phyloP scores from a whole-genome alignment of 2,888 invertebrate genomes.

The Ennomos fuscantarius region DNA sequence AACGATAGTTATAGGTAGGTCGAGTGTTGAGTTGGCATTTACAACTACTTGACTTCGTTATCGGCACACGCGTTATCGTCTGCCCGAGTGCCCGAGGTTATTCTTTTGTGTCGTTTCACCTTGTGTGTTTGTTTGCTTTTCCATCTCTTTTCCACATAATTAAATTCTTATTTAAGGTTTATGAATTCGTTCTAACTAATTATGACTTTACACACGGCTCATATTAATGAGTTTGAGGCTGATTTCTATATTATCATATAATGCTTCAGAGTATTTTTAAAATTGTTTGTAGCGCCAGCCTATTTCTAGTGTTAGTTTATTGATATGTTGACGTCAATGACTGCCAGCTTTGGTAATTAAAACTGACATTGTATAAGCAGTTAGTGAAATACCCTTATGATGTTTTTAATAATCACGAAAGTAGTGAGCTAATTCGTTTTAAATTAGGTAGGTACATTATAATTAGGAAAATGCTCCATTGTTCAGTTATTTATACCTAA shows the following conservation, averaged over 20 bases:
- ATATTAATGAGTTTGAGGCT: not conserved
- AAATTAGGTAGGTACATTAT: too few species aligned
- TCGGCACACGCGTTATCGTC: constrained; percentile 72
- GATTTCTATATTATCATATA: constrained; percentile 25
- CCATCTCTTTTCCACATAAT: constrained; percentile 47
- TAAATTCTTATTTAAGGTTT: constrained; percentile 30
- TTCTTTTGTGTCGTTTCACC: constrained; percentile 74
- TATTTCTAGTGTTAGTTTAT: constrained; percentile 21
- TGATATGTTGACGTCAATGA: constrained; percentile 26
- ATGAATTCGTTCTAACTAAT: constrained; percentile 1
- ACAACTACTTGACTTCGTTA: constrained; percentile 71
- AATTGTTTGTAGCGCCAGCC: constrained; percentile 26
- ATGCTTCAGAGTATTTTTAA: constrained; percentile 20
- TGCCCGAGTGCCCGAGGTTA: constrained; percentile 62
- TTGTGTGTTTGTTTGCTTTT: constrained; percentile 60
- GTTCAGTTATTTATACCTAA: too few species aligned
- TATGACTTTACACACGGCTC: not conserved
- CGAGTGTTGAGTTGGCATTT: constrained; percentile 81
- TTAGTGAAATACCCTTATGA: not conserved
- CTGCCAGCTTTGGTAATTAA: constrained; percentile 7
- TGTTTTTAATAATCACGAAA: too few species aligned
- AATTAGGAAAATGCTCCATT: too few species aligned
- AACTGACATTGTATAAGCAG: constrained; percentile 3
- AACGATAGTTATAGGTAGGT: constrained; percentile 82
- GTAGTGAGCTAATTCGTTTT: too few species aligned